Base-by-base conservation (phyloP, 2,888 invertebrate species). In the Rugalucina vietnamica region DNA sequence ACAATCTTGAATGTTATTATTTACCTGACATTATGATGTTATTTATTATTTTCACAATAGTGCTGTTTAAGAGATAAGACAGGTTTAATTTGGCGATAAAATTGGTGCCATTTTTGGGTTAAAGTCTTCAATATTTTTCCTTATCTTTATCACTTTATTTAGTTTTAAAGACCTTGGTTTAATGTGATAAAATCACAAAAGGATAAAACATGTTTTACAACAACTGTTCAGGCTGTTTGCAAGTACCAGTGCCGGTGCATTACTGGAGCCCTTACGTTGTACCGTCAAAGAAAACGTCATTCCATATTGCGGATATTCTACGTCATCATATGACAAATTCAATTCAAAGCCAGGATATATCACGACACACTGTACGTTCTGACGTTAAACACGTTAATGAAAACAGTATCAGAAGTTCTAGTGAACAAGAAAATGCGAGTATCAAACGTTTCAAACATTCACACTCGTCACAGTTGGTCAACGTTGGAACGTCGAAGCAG, bases 231-330 rank as follows among this genome's bases (percentile, higher is more conserved):
- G 86, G 86, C 3, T 88, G 86, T 54, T 54, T 86, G 18, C 86
- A 88, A 72, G 69, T 84, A 3, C 86, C 88, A 4, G 74, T 84
- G 27, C 86, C 88, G 12, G 65, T 88, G 43, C 85, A 85, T 29
- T 88, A 86, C 65, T 88, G 86, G 88, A 86, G 76, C n/a, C 86
- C 85, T 0, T 88, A 82, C 70, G 27, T 76, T 1, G 70, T 79
- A 24, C 60, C 73, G n/a, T 73, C 77, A 39, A 85, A 85, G 74
- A 77, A 72, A 39, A 76, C 84, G 0, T 77, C 89, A 18, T 86
- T 89, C 57, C 85, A 88, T 34, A 86, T 90, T 21, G 78, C 86
- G 21, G 89, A 90, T 71, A 85, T 90, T 50, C 81, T 90, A 37
- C 89, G 29, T 21, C 65, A 65, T 10, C 65, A 65, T 29, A 65